Percentiles rank a stretch among this genome's conserved stretches.
These are phyloP conservation scores for Melanotaenia maccullochi DNA, from an alignment of 2,797 vertebrate species.

Conservation along the genomic window DNA sequence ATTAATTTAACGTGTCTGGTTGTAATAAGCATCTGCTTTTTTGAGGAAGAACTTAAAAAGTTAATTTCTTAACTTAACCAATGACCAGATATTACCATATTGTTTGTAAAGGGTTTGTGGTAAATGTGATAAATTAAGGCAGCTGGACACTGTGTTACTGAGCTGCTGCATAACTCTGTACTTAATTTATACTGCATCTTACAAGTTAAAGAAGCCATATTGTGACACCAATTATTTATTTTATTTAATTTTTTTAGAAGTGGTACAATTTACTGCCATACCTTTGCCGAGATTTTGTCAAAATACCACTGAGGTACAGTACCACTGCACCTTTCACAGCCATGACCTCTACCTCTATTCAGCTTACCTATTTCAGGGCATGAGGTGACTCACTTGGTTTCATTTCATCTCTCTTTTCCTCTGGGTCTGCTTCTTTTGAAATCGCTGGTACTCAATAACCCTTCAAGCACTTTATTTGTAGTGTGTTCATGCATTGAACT, in stretches of 20 bases:
- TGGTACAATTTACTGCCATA: not conserved
- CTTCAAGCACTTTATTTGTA: not conserved
- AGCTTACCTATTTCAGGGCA: not conserved
- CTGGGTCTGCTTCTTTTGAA: not conserved
- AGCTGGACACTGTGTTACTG: too few relatives aligned
- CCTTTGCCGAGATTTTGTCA: not conserved
- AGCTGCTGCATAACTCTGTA: not conserved
- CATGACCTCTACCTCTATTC: not conserved
- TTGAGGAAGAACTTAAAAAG: not conserved
- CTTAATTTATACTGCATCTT: not conserved
- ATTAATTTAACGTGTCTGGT: slow-evolving; percentile 5
- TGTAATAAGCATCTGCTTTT: not conserved
- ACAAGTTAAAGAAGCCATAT: not conserved
- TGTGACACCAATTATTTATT: not conserved
- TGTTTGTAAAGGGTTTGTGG: slow-evolving; percentile 11
- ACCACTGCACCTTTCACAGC: not conserved
- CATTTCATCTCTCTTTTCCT: not conserved
- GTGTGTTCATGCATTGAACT: not conserved
- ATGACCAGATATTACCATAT: not conserved
- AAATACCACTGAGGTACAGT: not conserved
- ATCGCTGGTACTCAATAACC: not conserved
- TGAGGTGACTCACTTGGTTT: not conserved
- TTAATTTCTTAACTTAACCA: not conserved
- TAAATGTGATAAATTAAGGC: not conserved
- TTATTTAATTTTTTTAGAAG: too few relatives aligned